Percentiles rank a stretch among this genome's conserved stretches.
phyloP scores from a whole-genome alignment of 2,797 vertebrate genomes.

The Eurystomus glaucurus region DNA sequence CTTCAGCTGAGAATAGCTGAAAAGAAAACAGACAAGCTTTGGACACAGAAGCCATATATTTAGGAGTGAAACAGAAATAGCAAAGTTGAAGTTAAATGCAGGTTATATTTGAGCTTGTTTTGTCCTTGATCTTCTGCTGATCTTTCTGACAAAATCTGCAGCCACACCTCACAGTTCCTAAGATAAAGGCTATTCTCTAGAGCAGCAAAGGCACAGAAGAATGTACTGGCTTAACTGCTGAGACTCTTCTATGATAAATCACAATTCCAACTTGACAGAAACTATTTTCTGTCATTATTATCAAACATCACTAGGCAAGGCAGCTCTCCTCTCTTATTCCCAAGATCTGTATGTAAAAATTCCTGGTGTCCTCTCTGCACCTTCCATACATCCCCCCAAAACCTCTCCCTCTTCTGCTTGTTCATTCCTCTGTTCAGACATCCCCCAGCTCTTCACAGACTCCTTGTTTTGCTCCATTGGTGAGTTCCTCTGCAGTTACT shows the following conservation, averaged over 20 bases:
- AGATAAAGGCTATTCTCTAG: background rate
- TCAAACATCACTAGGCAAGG: background rate
- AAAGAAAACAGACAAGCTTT: background rate
- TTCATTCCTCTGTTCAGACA: background rate
- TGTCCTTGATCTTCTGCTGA: background rate
- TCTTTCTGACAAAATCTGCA: background rate
- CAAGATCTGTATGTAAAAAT: background rate
- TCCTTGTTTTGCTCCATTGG: background rate
- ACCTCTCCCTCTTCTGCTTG: background rate
- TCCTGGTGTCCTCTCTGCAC: background rate
- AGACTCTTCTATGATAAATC: background rate
- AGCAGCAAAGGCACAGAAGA: background rate
- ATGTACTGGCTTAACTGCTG: background rate
- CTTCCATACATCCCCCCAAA: rapidly evolving
- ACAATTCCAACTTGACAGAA: background rate
- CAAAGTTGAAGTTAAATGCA: background rate
- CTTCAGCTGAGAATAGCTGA: background rate
- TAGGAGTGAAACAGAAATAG: background rate
- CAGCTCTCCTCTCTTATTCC: background rate
- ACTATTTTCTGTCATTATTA: background rate
- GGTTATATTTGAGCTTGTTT: background rate
- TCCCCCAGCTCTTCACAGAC: background rate
- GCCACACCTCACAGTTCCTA: background rate
- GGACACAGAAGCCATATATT: background rate
- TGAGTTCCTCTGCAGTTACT: background rate